Evolutionary conservation across 1,140 invertebrate species (phyloP).

Genomic region (Steinernema khuongi): DNA sequence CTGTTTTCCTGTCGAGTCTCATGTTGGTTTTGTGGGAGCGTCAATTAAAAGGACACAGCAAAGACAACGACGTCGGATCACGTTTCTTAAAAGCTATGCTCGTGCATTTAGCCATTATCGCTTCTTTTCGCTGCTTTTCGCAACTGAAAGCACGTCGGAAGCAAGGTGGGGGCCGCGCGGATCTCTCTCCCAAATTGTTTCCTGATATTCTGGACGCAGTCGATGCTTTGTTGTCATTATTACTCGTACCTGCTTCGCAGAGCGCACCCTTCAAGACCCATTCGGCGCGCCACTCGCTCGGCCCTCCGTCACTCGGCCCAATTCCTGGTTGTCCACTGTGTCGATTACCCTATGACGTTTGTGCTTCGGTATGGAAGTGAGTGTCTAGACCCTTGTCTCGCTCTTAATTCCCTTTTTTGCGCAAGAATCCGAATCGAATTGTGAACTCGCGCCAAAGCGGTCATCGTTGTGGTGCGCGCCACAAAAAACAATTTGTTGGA

Average conservation of each 20-base stretch:
- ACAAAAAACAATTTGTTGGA: constrained; percentile 11
- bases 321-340: not conserved
- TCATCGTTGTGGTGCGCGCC: not conserved
- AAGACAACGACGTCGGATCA: too few relatives aligned
- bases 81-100: not conserved
- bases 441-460: not conserved
- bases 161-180: constrained; percentile 7
- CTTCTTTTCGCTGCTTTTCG: constrained; percentile 1
- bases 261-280: not conserved
- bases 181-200: constrained; percentile 3
- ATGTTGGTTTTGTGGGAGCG: not conserved
- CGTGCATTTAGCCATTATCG: not conserved
- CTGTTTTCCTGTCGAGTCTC: not conserved
- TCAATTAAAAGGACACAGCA: constrained; percentile 9
- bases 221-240: not conserved
- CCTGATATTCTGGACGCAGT: not conserved
- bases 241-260: constrained; percentile 10
- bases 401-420: not conserved
- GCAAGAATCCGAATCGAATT: not conserved
- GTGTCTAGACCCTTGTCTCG: too few relatives aligned
- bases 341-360: not conserved
- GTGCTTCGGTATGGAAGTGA: too few relatives aligned
- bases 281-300: too few relatives aligned
- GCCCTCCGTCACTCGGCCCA: not conserved
- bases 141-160: not conserved